These are phyloP conservation scores for Sebastes variabilis DNA, from an alignment of 2,797 vertebrate genomes.

Conservation along the genomic window DNA sequence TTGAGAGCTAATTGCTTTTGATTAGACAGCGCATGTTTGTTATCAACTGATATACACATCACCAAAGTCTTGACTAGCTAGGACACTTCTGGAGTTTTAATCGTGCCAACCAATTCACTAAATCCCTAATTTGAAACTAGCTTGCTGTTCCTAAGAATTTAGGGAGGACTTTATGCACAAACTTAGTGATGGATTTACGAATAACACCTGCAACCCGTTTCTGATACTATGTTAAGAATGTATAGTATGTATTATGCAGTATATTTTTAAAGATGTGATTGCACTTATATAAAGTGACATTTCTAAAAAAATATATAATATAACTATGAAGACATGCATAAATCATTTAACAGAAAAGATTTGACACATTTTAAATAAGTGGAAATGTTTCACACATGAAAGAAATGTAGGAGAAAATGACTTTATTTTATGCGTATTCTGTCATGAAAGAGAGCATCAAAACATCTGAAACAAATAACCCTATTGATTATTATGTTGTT, in stretches of 20 bases:
- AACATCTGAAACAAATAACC: slow-evolving; percentile 25
- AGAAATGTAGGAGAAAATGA: not conserved
- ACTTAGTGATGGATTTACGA: not conserved
- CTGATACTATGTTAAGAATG: not conserved
- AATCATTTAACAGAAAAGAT: not conserved
- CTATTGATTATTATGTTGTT: slow-evolving; percentile 50
- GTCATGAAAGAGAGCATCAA: slow-evolving; percentile 9
- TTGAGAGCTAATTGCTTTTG: no score
- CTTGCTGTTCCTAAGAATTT: not conserved
- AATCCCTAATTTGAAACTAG: not conserved
- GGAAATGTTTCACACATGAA: not conserved
- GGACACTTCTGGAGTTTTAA: not conserved
- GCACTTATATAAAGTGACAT: not conserved
- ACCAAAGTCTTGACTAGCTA: no score
- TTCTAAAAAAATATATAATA: not conserved
- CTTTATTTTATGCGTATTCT: not conserved
- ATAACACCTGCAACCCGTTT: not conserved
- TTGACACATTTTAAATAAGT: not conserved
- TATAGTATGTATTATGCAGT: not conserved
- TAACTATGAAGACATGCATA: not conserved
- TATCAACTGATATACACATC: no score
- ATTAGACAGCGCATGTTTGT: no score
- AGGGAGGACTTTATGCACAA: no score
- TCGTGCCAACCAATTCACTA: not conserved
- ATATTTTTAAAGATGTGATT: not conserved